Evolutionary conservation across 1,140 invertebrate species (phyloP).

Genomic region (Sipha flava): DNA sequence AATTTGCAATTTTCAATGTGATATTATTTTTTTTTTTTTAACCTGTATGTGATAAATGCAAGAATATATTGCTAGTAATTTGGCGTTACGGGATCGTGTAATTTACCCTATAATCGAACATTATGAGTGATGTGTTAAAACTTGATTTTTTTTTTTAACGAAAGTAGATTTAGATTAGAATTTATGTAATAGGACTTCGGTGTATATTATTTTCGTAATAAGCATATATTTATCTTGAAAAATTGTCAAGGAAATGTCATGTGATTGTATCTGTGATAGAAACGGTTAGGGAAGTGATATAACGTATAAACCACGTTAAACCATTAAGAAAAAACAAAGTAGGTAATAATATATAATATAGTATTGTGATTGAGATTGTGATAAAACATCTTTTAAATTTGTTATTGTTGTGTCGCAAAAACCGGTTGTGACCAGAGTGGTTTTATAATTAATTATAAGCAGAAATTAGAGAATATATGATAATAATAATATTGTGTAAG

Average conservation of each 20-base stretch:
- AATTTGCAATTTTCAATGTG: constrained; percentile 24
- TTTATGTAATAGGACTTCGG: constrained; percentile 6
- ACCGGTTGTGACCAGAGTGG: neutral
- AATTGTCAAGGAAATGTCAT: constrained; percentile 27
- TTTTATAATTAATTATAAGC: neutral
- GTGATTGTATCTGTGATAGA: constrained; percentile 31
- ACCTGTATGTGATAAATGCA: constrained; percentile 18
- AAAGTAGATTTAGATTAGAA: neutral
- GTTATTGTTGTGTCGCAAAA: neutral
- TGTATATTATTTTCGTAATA: constrained; percentile 5
- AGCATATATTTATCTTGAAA: constrained; percentile 28
- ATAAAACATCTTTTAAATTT: neutral
- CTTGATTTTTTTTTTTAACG: neutral
- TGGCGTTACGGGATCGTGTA: neutral
- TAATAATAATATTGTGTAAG: neutral
- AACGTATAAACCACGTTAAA: neutral
- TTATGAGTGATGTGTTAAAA: neutral
- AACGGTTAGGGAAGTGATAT: constrained; percentile 8
- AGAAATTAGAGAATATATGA: neutral
- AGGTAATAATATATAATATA: neutral
- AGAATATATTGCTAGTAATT: neutral
- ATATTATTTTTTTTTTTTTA: constrained; percentile 8
- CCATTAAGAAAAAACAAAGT: neutral
- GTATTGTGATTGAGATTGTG: neutral
- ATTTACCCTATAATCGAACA: neutral